A percentile compares a stretch with the other conserved stretches of the same genome.
Conservation (phyloP, 92 coral and sea anemone species). For the Palythoa caribaeorum region DNA sequence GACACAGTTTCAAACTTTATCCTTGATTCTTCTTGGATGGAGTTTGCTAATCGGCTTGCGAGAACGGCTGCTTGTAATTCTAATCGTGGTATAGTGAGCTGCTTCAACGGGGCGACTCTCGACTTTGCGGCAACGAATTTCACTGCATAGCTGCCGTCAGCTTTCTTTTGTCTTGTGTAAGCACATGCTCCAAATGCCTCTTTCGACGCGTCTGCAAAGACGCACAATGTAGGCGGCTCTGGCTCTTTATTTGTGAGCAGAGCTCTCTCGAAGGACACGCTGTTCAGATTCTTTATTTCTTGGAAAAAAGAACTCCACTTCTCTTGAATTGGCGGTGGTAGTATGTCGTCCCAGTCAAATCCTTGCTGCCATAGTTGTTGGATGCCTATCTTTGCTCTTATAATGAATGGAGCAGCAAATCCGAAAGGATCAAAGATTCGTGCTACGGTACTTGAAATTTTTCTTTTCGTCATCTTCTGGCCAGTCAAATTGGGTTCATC, state of each 20-base stretch:
- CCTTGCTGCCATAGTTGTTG: constrained; percentile 62
- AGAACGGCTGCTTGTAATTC: constrained; percentile 64
- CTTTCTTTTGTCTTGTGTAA: constrained; percentile 35
- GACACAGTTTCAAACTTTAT: constrained; percentile 40
- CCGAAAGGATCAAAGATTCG: constrained; percentile 68
- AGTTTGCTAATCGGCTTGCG: constrained; percentile 53
- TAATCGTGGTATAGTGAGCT: constrained; percentile 53
- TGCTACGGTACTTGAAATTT: constrained; percentile 52
- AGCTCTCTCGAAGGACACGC: constrained; percentile 57
- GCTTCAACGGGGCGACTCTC: constrained; percentile 56
- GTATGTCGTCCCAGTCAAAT: constrained; percentile 68
- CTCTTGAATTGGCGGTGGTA: constrained; percentile 32
- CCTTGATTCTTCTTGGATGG: constrained; percentile 54
- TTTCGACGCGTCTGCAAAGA: constrained; percentile 60
- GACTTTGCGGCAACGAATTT: constrained; percentile 67
- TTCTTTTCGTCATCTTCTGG: constrained; percentile 60
- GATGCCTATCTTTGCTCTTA: constrained; percentile 62
- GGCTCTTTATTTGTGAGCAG: constrained; percentile 7
- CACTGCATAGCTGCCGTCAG: constrained; percentile 44
- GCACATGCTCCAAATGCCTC: constrained; percentile 70
- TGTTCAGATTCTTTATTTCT: constrained; percentile 68
- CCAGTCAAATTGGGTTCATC: background rate
- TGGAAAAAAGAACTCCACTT: constrained; percentile 62
- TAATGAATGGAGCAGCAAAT: constrained; percentile 51
- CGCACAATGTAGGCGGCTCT: constrained; percentile 40